Base-by-base conservation (phyloP, 1,140 invertebrate species). In the Conopomorpha cramerella region DNA sequence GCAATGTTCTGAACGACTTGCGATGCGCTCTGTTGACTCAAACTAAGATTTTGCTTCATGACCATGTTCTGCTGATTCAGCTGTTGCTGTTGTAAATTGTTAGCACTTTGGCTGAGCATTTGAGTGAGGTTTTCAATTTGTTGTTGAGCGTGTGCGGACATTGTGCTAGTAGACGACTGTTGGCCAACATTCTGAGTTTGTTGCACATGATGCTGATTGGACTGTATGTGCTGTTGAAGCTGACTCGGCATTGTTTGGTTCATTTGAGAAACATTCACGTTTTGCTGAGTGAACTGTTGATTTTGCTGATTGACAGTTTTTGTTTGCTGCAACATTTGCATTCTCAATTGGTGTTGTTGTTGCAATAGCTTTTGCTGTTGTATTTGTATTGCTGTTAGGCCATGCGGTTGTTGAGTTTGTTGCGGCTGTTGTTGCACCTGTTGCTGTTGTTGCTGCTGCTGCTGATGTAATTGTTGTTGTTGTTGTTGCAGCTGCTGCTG, bases 351-450 rank as follows among this genome's bases (percentile, higher is more conserved):
- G 34, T 73, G 77, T 48, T 77, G 72, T 10, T 23, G 19, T 48
- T 79, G 70, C 30, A 80, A 45, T 34, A 79, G 48, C 25, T 78
- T 78, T 41, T 80, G 76, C 41, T 78, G 77, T 43, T 76, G 74
- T 19, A 72, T 66, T 37, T 70, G 64, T 47, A 77, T 76, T 26
- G 72, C 71, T 23, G 66, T 59, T 3, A 74, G 40, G 1, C 70
- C 70, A 53, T 73, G 72, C 11, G 67, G 65, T 18, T 55, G 52
- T 10, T 53, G 53, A 28, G 63, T 53, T 36, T 47, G 55, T 16
- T 45, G 41, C 7, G 42, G 46, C 36, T 66, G 55, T 34, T 62
- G 55, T 46, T 53, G 43, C 38, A 49, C 36, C 41, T 60, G 45
- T 28, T 46, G 53, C n/a, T 43, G 40, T 13, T 70, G 65, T n/a